Conservation (phyloP, 2,888 invertebrate species). For the Sinohyriopsis cumingii region DNA sequence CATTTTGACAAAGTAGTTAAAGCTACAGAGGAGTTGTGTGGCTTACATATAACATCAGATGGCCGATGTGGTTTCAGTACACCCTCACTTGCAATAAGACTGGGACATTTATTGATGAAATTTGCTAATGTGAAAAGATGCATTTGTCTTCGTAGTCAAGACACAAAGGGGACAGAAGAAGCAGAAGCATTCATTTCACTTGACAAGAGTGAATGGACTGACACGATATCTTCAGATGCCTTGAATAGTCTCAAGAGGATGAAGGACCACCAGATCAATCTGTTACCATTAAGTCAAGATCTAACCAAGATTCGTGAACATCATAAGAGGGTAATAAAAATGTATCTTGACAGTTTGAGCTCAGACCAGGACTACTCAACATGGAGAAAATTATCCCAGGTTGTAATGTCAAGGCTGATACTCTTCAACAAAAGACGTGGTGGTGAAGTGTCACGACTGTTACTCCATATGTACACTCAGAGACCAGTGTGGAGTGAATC, state of each 20-base stretch:
- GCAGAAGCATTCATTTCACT: conserved; percentile 4
- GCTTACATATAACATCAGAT: conserved; percentile 8
- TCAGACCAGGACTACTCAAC: not conserved
- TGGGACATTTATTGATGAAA: conserved; percentile 9
- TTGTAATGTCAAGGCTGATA: conserved; percentile 9
- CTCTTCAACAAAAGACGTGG: conserved; percentile 10
- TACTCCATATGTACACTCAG: conserved; percentile 4
- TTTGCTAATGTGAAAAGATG: conserved; percentile 7
- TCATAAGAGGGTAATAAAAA: conserved; percentile 4
- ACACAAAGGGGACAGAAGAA: conserved; percentile 1
- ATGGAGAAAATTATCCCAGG: conserved; percentile 9
- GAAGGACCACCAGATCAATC: conserved; percentile 9
- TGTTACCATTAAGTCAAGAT: conserved; percentile 10
- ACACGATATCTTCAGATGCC: conserved; percentile 12
- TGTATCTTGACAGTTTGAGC: not conserved
- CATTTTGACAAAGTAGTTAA: conserved; percentile 8
- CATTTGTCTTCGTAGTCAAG: conserved; percentile 4
- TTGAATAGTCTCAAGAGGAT: conserved; percentile 5
- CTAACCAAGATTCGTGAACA: conserved; percentile 1
- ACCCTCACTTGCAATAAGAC: conserved; percentile 7
- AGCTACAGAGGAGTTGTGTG: conserved; percentile 11
- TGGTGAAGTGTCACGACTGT: conserved; percentile 10
- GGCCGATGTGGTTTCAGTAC: conserved; percentile 5
- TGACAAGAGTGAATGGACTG: conserved; percentile 6
- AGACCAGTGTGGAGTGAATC: conserved; percentile 9